Evolutionary conservation across 2,113 vertebrate genomes (phyloP).

Genomic region (Vidua chalybeata): DNA sequence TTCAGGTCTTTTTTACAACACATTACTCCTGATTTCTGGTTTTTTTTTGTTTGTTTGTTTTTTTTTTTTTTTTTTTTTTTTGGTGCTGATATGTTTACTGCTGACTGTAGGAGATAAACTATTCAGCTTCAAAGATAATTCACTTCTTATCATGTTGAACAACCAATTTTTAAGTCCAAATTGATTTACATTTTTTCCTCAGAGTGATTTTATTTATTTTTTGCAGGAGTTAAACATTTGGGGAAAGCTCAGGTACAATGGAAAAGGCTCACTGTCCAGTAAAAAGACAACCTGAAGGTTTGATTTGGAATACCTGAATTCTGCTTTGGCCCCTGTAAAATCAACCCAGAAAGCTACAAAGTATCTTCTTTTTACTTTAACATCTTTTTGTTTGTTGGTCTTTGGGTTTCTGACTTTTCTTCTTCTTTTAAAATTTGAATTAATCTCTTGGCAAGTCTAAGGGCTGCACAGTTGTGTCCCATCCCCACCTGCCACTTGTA

Average conservation of each 20-base stretch:
- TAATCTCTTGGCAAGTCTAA: background rate
- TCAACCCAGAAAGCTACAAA: background rate
- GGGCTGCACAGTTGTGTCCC: background rate
- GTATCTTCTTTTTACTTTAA: background rate
- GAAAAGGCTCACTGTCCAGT: background rate
- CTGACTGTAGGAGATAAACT: background rate
- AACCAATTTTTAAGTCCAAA: background rate
- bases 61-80: too few species aligned
- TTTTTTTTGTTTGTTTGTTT: too few species aligned
- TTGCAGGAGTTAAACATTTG: background rate
- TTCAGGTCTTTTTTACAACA: background rate
- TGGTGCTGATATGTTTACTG: background rate
- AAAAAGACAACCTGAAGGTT: background rate
- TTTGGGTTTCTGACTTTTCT: background rate
- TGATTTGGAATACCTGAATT: background rate
- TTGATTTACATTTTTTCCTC: background rate
- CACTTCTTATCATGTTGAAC: background rate
- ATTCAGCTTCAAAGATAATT: background rate
- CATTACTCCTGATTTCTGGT: background rate
- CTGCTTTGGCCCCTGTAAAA: background rate
- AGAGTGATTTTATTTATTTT: background rate
- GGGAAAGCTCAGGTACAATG: background rate
- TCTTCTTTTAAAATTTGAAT: background rate
- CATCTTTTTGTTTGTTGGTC: background rate
- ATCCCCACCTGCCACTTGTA: rapidly evolving